phyloP scores from a whole-genome alignment of 2,888 invertebrate genomes.

The Plebejus argus region DNA sequence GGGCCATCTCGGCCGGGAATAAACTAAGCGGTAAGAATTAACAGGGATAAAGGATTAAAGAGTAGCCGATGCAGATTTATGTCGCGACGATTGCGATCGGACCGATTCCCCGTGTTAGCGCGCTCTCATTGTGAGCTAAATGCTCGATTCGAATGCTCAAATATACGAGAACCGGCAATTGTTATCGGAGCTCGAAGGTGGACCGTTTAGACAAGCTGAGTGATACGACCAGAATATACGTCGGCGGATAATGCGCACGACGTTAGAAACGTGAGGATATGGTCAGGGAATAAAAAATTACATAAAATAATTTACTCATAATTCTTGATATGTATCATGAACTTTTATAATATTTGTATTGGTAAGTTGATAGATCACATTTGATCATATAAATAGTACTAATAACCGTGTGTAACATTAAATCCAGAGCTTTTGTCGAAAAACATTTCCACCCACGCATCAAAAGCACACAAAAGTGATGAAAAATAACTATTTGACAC shows the following conservation, averaged over 20 bases:
- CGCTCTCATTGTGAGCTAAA: conserved; percentile 55
- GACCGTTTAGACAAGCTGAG: conserved; percentile 21
- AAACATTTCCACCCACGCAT: conserved; percentile 4
- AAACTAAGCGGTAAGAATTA: conserved; percentile 81
- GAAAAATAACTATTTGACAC: conserved; percentile 61
- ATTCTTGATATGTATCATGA: no score
- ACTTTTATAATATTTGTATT: no score
- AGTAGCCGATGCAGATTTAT: conserved; percentile 80
- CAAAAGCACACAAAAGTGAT: conserved; percentile 33
- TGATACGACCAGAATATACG: conserved; percentile 13
- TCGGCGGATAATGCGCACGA: background rate
- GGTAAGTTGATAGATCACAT: no score
- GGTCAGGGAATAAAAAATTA: background rate
- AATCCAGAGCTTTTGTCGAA: background rate
- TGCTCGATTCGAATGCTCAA: conserved; percentile 22
- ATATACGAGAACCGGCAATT: conserved; percentile 13
- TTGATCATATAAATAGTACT: no score
- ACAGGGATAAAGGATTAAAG: conserved; percentile 80
- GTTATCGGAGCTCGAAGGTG: conserved; percentile 20
- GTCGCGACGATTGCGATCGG: conserved; percentile 77
- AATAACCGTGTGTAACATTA: background rate
- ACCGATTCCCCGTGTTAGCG: conserved; percentile 68
- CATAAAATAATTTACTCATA: no score
- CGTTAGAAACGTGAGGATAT: background rate
- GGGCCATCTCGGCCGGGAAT: conserved; percentile 74